Base-by-base conservation (phyloP, 2,797 vertebrate species). In the Mergus octosetaceus region DNA sequence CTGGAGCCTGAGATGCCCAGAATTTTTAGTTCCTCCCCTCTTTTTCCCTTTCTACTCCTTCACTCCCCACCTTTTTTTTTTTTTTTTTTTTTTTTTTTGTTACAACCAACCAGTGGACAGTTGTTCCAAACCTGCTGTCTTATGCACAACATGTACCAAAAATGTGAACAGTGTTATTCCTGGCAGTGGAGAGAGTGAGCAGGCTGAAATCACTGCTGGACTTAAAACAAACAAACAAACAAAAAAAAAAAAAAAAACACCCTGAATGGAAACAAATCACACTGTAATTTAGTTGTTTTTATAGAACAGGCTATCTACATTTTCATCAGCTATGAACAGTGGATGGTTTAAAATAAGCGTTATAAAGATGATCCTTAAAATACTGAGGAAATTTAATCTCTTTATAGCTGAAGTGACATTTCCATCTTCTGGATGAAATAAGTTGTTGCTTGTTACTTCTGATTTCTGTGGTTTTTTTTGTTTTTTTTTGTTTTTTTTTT, bases 101-200 rank as follows among this genome's bases (percentile, higher is more conserved):
- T 69, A 34, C 11, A 58, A 72, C 57, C 34, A 25, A 81, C 3
- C 16, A 70, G 34, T 34, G 7, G 32, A 32, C 9, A 8, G 2
- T 28, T 61, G 20, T 10, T 74, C 13, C 30, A 51, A 43, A 91
- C 32, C 5, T 28, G 6, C 54, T 71, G 3, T 57, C 20, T 38
- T 90, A 32, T 32, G 11, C 8, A 6, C 3, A 8, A 8, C 0
- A 0, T 70, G 10, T 13, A 2, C 54, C 65, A 16, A 22, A 86
- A 78, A 39, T 56, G 11, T 20, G n/a, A 70, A 12, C 10, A 28
- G 7, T 38, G 9, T n/a, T 25, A 69, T 72, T 79, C 30, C 13
- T 69, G 38, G 15, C 17, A 51, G 13, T 60, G 39, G 30, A 41
- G 22, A 62, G 6, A 57, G 20, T 60, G 6, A 61, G 14, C 36